Evolutionary conservation across 2,113 vertebrate species (phyloP), one percentile per base, ranked within the genome.

Genomic region (Amia ocellicauda): DNA sequence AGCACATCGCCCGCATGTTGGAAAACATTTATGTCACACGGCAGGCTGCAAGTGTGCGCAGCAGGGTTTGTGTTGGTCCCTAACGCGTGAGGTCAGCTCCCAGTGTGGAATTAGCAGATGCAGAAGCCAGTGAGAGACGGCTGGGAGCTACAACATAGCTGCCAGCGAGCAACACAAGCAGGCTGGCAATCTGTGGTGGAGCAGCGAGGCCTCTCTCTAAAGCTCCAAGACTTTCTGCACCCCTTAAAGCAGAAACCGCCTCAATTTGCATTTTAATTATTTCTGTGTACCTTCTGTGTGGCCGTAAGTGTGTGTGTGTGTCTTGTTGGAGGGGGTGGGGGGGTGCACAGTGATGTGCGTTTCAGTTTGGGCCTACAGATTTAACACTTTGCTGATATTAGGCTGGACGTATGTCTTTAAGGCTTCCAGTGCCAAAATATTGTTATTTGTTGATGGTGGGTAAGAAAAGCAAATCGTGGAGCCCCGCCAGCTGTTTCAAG

Each of bases 231-330:
- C 65, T 70, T 49, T 50, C 62, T 50, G 3, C 64, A 60, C 64
- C 59, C 72, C 76, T 74, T 69, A 70, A 60, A 69, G 63, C 54
- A 66, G 73, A 41, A 66, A 70, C 62, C 58, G 65, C 74, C 68
- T 80, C 76, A 82, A 85, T 81, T 82, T 76, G 80, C 82, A 83
- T 86, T 82, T 84, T 74, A 80, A 82, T 85, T 82, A 78, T 83
- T 80, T 36, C 78, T 72, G 52, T 65, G 62, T 78, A 36, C 31
- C 31, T 36, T 36, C 5, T 36, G 31, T 36, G 31, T 36, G 1
- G 31, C n/a, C n/a, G n/a, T n/a, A n/a, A n/a, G n/a, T n/a, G n/a
- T n/a, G n/a, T n/a, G n/a, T n/a, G n/a, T n/a, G n/a, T n/a, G n/a
- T n/a, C n/a, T n/a, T n/a, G n/a, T n/a, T n/a, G n/a, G n/a, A n/a